A percentile compares a stretch with the other conserved stretches of the same genome.
Evolutionary conservation across 2,797 vertebrate species (phyloP).

Genomic region (Sebastes steindachneri): DNA sequence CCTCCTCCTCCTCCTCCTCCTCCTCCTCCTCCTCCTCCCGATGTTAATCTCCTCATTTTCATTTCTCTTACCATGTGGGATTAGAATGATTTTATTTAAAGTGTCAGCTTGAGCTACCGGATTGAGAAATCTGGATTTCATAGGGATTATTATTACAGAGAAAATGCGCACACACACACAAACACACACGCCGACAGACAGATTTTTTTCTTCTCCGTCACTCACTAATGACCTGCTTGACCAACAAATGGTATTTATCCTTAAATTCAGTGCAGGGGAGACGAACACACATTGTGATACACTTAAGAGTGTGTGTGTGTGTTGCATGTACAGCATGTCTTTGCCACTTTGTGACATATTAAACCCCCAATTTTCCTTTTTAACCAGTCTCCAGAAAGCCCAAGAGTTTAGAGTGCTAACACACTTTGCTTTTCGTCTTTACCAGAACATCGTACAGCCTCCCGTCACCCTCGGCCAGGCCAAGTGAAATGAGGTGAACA

Average conservation of each 20-base stretch:
- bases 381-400: background rate
- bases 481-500: conserved; percentile 74
- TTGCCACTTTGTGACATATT: background rate
- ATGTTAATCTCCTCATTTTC: conserved; percentile 99
- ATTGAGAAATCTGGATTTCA: conserved; percentile 98
- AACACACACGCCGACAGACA: conserved; percentile 24
- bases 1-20: too few relatives aligned
- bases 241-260: conserved; percentile 73
- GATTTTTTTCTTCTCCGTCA: conserved; percentile 63
- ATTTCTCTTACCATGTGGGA: conserved; percentile 97
- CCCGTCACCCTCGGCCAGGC: conserved; percentile 26
- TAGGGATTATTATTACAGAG: conserved; percentile 91
- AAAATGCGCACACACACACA: conserved; percentile 34
- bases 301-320: conserved; percentile 1
- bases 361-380: background rate
- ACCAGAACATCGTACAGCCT: conserved; percentile 3
- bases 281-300: conserved; percentile 45
- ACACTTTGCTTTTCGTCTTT: background rate
- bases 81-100: conserved; percentile 99
- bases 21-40: conserved; percentile 46
- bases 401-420: background rate
- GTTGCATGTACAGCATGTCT: background rate
- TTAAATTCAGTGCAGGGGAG: conserved; percentile 38
- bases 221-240: conserved; percentile 77
- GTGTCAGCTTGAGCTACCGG: conserved; percentile 97